A percentile compares a stretch with the other conserved stretches of the same genome.
Conservation (phyloP, 1,140 invertebrate species). For the Scylla paramamosain region DNA sequence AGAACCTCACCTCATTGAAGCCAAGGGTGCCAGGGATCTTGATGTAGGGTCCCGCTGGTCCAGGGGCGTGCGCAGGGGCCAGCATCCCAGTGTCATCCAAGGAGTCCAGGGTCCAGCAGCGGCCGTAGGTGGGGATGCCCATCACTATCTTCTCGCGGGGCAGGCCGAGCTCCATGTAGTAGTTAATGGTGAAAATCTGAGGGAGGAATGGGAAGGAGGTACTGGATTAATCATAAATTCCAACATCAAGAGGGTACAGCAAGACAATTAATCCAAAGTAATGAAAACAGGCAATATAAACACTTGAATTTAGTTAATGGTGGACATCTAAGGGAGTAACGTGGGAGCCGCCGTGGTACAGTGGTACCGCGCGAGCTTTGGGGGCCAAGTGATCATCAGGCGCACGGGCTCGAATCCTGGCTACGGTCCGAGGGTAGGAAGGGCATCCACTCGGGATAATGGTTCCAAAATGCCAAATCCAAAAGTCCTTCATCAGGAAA, state of each 20-base stretch:
- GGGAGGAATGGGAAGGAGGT: constrained; percentile 78
- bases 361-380: no score
- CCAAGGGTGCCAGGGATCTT: constrained; percentile 86
- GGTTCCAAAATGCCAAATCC: no score
- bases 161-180: constrained; percentile 83
- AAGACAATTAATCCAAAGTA: no score
- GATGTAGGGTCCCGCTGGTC: constrained; percentile 87
- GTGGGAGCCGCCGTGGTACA: no score
- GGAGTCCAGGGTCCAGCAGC: constrained; percentile 84
- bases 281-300: no score
- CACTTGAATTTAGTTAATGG: no score
- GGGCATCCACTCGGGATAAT: no score
- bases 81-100: constrained; percentile 80
- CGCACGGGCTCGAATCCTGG: no score
- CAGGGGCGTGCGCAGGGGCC: constrained; percentile 82
- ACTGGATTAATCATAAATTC: background rate
- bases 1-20: constrained; percentile 88
- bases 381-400: no score
- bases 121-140: constrained; percentile 86
- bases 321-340: no score
- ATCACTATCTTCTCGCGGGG: constrained; percentile 84
- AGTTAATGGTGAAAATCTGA: constrained; percentile 80
- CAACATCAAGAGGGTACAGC: background rate
- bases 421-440: no score
- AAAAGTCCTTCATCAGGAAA: no score